Evolutionary conservation across 2,888 invertebrate species (phyloP).

Genomic region (Panzeria rudis): DNA sequence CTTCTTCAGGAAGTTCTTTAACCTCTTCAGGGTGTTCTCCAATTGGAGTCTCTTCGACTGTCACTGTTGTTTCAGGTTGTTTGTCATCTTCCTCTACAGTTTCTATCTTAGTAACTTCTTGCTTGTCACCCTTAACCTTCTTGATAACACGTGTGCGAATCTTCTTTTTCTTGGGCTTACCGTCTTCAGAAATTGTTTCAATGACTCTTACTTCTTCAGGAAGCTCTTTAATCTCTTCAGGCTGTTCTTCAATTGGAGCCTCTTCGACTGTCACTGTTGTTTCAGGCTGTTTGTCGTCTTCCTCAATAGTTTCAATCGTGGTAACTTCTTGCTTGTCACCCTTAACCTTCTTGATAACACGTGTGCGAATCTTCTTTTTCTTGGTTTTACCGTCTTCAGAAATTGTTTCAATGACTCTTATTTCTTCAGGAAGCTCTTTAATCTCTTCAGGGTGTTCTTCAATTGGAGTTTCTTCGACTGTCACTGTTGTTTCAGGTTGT

Average conservation of each 20-base stretch:
- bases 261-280: slow-evolving; percentile 27
- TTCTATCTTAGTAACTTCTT: slow-evolving; percentile 31
- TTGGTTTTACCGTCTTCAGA: slow-evolving; percentile 71
- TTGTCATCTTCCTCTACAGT: slow-evolving; percentile 29
- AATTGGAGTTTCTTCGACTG: not conserved
- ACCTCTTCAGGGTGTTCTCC: slow-evolving; percentile 22
- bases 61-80: slow-evolving; percentile 9
- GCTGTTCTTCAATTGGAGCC: not conserved
- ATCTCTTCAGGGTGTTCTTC: slow-evolving; percentile 20
- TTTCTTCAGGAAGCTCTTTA: slow-evolving; percentile 64
- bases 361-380: slow-evolving; percentile 65
- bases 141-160: slow-evolving; percentile 27
- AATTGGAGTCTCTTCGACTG: not conserved
- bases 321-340: slow-evolving; percentile 34
- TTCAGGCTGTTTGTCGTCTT: slow-evolving; percentile 23
- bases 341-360: slow-evolving; percentile 54
- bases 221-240: slow-evolving; percentile 4
- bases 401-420: slow-evolving; percentile 71
- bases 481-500: slow-evolving; percentile 15
- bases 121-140: slow-evolving; percentile 11
- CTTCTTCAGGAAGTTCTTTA: slow-evolving; percentile 65
- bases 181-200: slow-evolving; percentile 16
- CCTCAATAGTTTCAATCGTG: slow-evolving; percentile 20
- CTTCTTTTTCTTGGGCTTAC: slow-evolving; percentile 16
- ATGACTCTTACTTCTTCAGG: slow-evolving; percentile 25